phyloP scores from a whole-genome alignment of 2,113 vertebrate genomes.

The human region DNA sequence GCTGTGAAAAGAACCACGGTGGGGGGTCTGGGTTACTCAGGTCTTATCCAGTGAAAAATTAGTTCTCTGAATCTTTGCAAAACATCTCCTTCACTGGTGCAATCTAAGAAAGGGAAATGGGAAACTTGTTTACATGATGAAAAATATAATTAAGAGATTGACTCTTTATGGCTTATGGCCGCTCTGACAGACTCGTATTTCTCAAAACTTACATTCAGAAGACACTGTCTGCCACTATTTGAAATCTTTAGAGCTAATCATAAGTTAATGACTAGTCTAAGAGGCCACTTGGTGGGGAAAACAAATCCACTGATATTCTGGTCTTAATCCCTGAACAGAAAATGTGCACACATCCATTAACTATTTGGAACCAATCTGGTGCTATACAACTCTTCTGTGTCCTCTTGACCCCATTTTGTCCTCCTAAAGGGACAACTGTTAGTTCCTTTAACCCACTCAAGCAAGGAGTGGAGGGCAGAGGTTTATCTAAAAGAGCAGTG shows the following conservation, averaged over 20 bases:
- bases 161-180: not conserved
- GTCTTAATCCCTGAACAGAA: not conserved
- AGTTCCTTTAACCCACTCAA: not conserved
- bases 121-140: conserved; percentile 17
- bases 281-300: not conserved
- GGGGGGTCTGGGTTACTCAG: not conserved
- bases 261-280: not conserved
- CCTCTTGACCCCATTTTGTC: not conserved
- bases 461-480: not conserved
- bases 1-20: not conserved
- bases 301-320: not conserved
- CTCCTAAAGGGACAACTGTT: not conserved
- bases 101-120: not conserved
- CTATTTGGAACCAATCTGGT: not conserved
- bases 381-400: too few relatives aligned
- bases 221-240: not conserved
- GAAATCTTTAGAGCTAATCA: conserved; percentile 22
- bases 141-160: not conserved
- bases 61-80: not conserved
- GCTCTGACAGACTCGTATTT: conserved; percentile 54
- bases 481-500: not conserved
- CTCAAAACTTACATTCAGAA: conserved; percentile 66
- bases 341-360: not conserved
- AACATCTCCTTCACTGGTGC: not conserved
- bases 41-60: not conserved